A percentile compares a stretch with the other conserved stretches of the same genome.
phyloP scores from a whole-genome alignment of 1,140 invertebrate species.

The Spodoptera frugiperda region DNA sequence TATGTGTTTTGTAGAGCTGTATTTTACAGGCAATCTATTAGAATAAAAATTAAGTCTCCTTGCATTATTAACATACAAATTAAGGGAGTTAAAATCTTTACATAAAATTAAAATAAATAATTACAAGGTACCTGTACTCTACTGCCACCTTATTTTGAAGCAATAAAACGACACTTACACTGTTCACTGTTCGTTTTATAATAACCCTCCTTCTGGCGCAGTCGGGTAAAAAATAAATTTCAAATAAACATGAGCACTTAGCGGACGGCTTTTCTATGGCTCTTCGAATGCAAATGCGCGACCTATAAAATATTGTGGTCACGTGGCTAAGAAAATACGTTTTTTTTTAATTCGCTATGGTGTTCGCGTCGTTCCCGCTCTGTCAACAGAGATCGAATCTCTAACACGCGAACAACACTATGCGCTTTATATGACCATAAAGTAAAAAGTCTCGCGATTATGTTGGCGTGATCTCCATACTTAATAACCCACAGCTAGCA shows the following conservation, averaged over 20 bases:
- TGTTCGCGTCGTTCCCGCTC: conserved; percentile 48
- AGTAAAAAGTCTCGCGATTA: conserved; percentile 21
- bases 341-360: conserved; percentile 51
- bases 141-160: not conserved
- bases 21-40: too few species aligned
- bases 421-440: conserved; percentile 31
- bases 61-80: not conserved
- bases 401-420: conserved; percentile 59
- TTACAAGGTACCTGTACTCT: conserved; percentile 6
- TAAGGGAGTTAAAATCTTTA: not conserved
- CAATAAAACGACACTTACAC: not conserved
- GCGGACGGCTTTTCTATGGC: conserved; percentile 37
- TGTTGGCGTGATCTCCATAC: conserved; percentile 36
- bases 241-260: not conserved
- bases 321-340: conserved; percentile 2
- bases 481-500: conserved; percentile 7
- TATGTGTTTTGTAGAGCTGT: too few species aligned
- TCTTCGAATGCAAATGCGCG: conserved; percentile 29
- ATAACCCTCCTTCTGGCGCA: too few species aligned
- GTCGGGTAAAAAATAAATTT: not conserved
- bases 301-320: conserved; percentile 5
- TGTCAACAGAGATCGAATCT: conserved; percentile 68
- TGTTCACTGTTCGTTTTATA: not conserved
- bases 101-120: not conserved
- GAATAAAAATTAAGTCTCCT: too few species aligned